Conservation (phyloP, 1,140 invertebrate genomes). For the Araneus ventricosus region DNA sequence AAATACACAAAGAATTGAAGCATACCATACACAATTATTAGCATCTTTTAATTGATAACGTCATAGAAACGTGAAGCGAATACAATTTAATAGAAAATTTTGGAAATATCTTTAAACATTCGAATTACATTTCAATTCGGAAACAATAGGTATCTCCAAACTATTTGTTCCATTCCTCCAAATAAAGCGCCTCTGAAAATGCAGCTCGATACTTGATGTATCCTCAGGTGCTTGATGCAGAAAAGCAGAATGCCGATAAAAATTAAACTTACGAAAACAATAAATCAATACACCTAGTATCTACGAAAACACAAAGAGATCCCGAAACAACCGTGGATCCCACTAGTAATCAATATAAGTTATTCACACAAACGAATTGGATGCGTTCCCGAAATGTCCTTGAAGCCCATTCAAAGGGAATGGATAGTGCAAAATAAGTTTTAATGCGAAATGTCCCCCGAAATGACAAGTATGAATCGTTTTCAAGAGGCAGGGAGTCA, state of each 20-base stretch:
- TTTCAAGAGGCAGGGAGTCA: background rate
- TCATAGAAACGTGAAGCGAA: too few relatives aligned
- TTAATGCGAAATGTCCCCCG: slow-evolving; percentile 26
- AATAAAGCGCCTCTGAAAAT: too few relatives aligned
- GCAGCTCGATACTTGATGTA: background rate
- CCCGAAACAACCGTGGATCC: background rate
- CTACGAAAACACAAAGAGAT: background rate
- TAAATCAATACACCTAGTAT: background rate
- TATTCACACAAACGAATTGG: background rate
- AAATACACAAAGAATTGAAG: too few relatives aligned
- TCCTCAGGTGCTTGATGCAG: background rate
- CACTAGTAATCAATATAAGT: background rate
- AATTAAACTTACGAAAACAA: background rate
- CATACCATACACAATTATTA: too few relatives aligned
- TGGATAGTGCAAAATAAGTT: slow-evolving; percentile 11
- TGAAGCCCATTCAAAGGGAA: background rate
- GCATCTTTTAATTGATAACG: too few relatives aligned
- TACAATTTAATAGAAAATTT: too few relatives aligned
- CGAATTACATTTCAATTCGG: too few relatives aligned
- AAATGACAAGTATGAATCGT: slow-evolving; percentile 44
- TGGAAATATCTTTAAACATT: too few relatives aligned
- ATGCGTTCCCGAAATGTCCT: background rate
- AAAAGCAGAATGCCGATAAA: background rate
- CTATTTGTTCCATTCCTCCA: too few relatives aligned
- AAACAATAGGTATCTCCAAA: too few relatives aligned